A percentile compares a stretch with the other conserved stretches of the same genome.
These are phyloP conservation scores for Apteryx mantelli DNA, from an alignment of 2,113 vertebrate species.

Conservation along the genomic window DNA sequence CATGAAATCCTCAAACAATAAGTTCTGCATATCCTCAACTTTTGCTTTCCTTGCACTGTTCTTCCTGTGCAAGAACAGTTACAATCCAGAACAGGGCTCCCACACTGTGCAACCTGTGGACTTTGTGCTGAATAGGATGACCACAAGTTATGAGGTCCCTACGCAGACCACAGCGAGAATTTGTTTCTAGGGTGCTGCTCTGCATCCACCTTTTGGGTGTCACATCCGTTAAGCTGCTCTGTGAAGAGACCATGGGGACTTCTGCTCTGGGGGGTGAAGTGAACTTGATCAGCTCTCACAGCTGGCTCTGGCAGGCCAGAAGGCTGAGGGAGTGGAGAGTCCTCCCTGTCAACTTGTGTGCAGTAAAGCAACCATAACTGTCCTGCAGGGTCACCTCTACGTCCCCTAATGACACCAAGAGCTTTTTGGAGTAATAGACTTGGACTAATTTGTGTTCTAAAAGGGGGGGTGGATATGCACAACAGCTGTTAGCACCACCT, in stretches of 20 bases:
- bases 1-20: neutral
- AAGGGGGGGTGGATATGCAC: too few species aligned
- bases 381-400: neutral
- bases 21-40: accelerated
- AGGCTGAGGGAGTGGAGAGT: neutral
- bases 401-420: too few species aligned
- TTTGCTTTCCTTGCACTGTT: neutral
- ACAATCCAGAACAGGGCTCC: neutral
- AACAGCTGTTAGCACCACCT: neutral
- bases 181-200: neutral
- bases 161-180: neutral
- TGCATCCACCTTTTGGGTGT: neutral
- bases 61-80: neutral
- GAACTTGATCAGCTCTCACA: neutral
- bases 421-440: neutral
- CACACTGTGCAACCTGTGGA: neutral
- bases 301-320: neutral
- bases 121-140: neutral
- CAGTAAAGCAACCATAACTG: neutral
- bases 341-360: neutral
- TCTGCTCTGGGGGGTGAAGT: neutral
- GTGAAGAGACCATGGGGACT: neutral
- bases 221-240: neutral
- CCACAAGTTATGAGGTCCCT: neutral
- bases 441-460: neutral